Base-by-base conservation (phyloP, 1,140 invertebrate species). In the Propsilocerus akamusi region DNA sequence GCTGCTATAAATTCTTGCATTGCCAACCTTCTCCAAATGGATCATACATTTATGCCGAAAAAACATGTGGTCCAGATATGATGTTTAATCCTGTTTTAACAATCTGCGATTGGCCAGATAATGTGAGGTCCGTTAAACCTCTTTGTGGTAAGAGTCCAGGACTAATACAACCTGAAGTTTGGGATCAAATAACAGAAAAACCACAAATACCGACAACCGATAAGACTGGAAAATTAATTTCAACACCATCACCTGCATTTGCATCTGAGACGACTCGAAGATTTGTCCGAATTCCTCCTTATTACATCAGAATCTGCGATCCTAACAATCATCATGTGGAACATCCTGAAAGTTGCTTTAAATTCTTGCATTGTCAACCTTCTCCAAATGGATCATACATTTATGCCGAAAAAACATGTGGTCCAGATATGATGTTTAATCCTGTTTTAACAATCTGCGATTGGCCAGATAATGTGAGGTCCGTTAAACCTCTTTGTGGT, bases 71-170 rank as follows among this genome's bases (percentile, higher is more conserved):
- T 3, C 54, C 59, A 0, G 55, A 64, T 26, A 70, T 69, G 56
- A 58, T 73, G 54, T 78, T 70, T 55, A 75, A 78, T 60, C 68
- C 76, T 47, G 49, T 63, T 26, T 53, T 57, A 14, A 65, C 74
- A 65, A 61, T 71, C 49, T 71, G 80, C 59, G 68, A 80, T 55
- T 67, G 76, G 71, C 64, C 75, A 37, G 52, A 69, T 49, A 61
- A 67, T 55, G 72, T 85, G 53, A 51, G 69, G 25, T 26, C 61
- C 55, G 53, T 72, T 20, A 63, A 75, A 60, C 69, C 78, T 52
- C 58, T 80, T 51, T 78, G 76, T 53, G 58, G 48, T 50, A 49
- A 51, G 2, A 17, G 22, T 41, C 34, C 34, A 41, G 34, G 34
- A 20, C 14, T 20, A 20, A 41, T 41, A n/a, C n/a, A n/a, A n/a